Evolutionary conservation across 1,140 invertebrate genomes (phyloP), one percentile per base, ranked within the genome.

Genomic region (Atta colombica): DNA sequence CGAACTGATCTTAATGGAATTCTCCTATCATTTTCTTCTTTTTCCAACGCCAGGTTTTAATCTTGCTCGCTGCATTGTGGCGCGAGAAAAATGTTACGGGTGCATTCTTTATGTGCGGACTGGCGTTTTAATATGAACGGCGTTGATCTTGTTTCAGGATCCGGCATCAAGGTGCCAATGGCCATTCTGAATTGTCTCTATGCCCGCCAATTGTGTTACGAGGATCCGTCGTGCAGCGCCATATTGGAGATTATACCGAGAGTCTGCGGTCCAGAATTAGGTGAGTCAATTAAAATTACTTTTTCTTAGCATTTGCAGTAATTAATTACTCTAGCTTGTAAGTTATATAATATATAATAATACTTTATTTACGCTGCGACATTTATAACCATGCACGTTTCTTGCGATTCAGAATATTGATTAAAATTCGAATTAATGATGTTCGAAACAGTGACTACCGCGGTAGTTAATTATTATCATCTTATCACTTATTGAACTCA

Each of bases 191-290:
- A 98, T 95, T 98, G 98, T 95, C 96, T 98, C 75, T 96, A 98
- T 90, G 98, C 98, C 21, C 96, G 98, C 87, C 97, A 98, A 94
- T 96, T 98, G 39, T 98, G 98, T 94, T 98, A 98, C 93, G 98
- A 98, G 93, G 98, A 98, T 95, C 96, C 97, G 49, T 98, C 98
- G 84, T 98, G 98, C 95, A 98, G 97, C 87, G 97, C 98, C 63
- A 98, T 98, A 93, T 95, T 98, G 92, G 97, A 98, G 96, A 98
- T 98, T 89, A 98, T 98, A 92, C 98, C 98, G 39, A 96, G 98
- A 89, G 97, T 98, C 77, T 98, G 98, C 94, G 98, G 98, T 72
- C 97, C 97, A 72, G 98, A 98, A 96, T 96, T 98, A 94, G 98
- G 98, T 98, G 95, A 97, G 97, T 96, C 39, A 31, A 45, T 25